Conservation (phyloP, 2,888 invertebrate species). For the Caenorhabditis sp. region DNA sequence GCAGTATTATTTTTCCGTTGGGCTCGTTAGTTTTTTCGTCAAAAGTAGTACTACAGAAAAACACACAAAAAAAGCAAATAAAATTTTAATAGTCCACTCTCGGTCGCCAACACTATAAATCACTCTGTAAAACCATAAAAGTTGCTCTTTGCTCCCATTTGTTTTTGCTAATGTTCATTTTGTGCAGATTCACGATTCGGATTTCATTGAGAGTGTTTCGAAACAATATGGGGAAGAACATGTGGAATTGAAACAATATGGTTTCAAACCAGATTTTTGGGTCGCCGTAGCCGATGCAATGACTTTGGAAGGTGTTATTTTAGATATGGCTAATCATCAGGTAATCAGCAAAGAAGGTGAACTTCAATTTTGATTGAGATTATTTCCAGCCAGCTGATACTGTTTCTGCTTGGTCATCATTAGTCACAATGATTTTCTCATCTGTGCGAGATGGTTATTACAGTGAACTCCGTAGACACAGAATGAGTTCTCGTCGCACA, state of each 20-base stretch:
- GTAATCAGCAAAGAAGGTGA: slow-evolving; percentile 22
- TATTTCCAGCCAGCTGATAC: slow-evolving; percentile 65
- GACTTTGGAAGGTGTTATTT: slow-evolving; percentile 68
- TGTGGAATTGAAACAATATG: slow-evolving; percentile 63
- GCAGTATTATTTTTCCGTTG: too few relatives aligned
- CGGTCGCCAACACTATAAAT: too few relatives aligned
- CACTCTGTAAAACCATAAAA: too few relatives aligned
- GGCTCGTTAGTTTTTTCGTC: too few relatives aligned
- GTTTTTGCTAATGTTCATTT: background rate
- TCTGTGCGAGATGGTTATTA: slow-evolving; percentile 70
- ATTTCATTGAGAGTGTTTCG: slow-evolving; percentile 57
- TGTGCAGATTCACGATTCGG: slow-evolving; percentile 63
- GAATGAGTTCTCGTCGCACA: slow-evolving; percentile 47
- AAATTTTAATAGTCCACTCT: too few relatives aligned
- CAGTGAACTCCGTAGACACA: slow-evolving; percentile 56
- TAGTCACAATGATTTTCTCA: slow-evolving; percentile 67
- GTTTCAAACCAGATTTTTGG: slow-evolving; percentile 71
- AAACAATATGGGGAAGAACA: slow-evolving; percentile 66
- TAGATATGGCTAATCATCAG: slow-evolving; percentile 67
- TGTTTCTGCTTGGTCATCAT: slow-evolving; percentile 67
- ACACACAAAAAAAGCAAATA: too few relatives aligned
- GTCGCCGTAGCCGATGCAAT: slow-evolving; percentile 69
- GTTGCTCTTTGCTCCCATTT: background rate
- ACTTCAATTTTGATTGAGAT: too few relatives aligned
- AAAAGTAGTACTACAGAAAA: too few relatives aligned